Percentiles rank a stretch among this genome's conserved stretches.
phyloP scores from a whole-genome alignment of 1,140 invertebrate species.

The Aphaenogaster floridana region DNA sequence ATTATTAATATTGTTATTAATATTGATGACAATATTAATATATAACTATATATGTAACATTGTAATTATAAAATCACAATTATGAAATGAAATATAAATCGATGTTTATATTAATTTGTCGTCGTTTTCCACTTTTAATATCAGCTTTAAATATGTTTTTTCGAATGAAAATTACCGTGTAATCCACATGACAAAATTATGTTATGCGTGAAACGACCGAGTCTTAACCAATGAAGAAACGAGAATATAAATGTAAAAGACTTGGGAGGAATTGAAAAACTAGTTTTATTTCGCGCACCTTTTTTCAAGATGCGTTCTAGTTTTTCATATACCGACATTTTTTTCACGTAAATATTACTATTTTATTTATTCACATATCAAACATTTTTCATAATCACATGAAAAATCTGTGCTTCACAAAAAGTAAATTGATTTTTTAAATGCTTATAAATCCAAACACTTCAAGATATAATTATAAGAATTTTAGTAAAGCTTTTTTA shows the following conservation, averaged over 20 bases:
- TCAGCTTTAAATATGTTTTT: conserved; percentile 7
- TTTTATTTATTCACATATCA: not conserved
- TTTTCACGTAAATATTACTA: not conserved
- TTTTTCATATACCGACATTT: conserved; percentile 16
- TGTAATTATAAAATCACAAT: conserved; percentile 25
- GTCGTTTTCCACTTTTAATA: not conserved
- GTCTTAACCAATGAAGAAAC: conserved; percentile 39
- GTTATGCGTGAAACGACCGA: not conserved
- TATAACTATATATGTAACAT: not conserved
- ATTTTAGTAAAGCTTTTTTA: conserved; percentile 3
- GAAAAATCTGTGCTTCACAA: not conserved
- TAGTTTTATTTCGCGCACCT: conserved; percentile 52
- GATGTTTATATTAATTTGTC: conserved; percentile 7
- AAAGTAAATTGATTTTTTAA: not conserved
- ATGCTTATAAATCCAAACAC: not conserved
- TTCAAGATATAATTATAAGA: conserved; percentile 7
- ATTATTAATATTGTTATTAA: conserved; percentile 24
- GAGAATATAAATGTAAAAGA: conserved; percentile 34
- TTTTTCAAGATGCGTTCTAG: conserved; percentile 33
- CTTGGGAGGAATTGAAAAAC: conserved; percentile 59
- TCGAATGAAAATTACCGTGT: conserved; percentile 21
- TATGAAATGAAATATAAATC: conserved; percentile 13
- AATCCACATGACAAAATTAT: not conserved
- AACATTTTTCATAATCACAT: not conserved
- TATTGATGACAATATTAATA: conserved; percentile 16